Base-by-base conservation (phyloP, 2,888 invertebrate species). In the Latrodectus hesperus region DNA sequence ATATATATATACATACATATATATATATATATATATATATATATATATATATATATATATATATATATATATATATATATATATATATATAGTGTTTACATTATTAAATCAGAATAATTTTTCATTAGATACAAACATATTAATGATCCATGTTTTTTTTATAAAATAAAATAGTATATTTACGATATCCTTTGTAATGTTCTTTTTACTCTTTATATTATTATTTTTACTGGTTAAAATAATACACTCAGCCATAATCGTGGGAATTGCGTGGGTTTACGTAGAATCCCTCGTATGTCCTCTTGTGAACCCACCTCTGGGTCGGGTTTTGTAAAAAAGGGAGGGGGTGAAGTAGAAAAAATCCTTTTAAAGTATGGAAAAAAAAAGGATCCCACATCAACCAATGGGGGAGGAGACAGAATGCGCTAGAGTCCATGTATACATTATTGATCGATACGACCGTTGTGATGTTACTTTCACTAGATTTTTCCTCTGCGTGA, bases 401-500 rank as follows among this genome's bases (percentile, higher is more conserved):
- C 67, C 74, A 74, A 79, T 85, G 84, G 73, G 67, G 65, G 70
- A 38, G 17, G 49, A 67, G 16, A 26, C 26, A 52, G 52, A 51
- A 73, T 67, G 70, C 77, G 74, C 22, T 72, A 53, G 73, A 60
- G 86, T 71, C 81, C 81, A 81, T 70, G 77, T 76, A 80, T 77
- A 81, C 49, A 81, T 86, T 86, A 87, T 87, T 81, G 86, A 87
- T 87, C 75, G 86, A 70, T 70, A 8, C 71, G 72, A 87, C 86
- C 86, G 86, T 77, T 82, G 38, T 38, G 67, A 77, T 81, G 81
- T 77, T 72, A 87, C 86, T 87, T 81, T 87, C 86, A 77, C 86
- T 81, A 67, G 55, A 70, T 77, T 72, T 76, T 22, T 53, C 72
- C 52, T 53, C 72, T 52, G 60, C 51, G n/a, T 73, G 49, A 38